phyloP scores from a whole-genome alignment of 2,113 vertebrate genomes.

The Rostratula benghalensis region DNA sequence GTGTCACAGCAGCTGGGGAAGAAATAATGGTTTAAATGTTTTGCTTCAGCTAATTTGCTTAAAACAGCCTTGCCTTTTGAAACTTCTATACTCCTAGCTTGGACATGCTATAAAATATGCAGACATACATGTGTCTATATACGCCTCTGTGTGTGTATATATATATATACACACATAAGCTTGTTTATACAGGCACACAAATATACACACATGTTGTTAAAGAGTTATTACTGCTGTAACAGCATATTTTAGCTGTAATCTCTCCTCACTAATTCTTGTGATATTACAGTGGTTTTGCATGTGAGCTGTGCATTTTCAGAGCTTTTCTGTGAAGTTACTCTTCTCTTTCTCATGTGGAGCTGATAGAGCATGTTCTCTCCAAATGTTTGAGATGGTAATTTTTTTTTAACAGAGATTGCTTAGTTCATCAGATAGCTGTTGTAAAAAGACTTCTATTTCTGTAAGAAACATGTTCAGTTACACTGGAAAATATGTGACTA shows the following conservation, averaged over 20 bases:
- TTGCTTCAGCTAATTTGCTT: not conserved
- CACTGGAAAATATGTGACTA: not conserved
- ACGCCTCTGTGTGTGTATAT: rapidly evolving
- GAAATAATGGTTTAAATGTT: not conserved
- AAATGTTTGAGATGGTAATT: not conserved
- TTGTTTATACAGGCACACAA: too few relatives aligned
- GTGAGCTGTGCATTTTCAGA: not conserved
- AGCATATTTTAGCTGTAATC: rapidly evolving
- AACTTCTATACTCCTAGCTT: not conserved
- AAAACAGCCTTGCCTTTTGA: not conserved
- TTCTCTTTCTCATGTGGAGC: not conserved
- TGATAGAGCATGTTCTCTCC: not conserved
- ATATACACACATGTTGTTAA: too few relatives aligned
- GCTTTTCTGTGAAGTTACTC: not conserved
- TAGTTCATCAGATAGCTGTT: not conserved
- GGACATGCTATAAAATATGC: not conserved
- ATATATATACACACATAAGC: rapidly evolving
- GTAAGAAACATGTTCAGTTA: not conserved
- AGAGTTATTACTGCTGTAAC: not conserved
- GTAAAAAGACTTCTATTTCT: not conserved
- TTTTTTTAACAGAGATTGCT: not conserved
- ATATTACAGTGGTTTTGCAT: not conserved
- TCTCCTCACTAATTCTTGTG: not conserved
- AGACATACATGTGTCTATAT: rapidly evolving
- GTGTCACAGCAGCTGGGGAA: not conserved